phyloP scores from a whole-genome alignment of 2,797 vertebrate genomes.

The Austrolebias charrua region DNA sequence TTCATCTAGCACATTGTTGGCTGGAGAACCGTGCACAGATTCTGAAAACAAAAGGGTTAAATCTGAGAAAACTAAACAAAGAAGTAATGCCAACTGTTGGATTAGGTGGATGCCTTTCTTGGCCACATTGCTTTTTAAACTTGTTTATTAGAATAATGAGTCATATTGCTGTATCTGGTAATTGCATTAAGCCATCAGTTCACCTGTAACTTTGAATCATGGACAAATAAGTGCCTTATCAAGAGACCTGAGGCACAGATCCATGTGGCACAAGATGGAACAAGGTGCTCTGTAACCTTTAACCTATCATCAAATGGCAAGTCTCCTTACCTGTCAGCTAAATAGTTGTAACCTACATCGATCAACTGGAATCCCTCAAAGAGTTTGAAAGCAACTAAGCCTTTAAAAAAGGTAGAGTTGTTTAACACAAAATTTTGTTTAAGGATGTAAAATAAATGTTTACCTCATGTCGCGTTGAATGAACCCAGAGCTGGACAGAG shows the following conservation, averaged over 20 bases:
- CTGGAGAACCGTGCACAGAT: slow-evolving; percentile 35
- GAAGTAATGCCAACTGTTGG: slow-evolving; percentile 61
- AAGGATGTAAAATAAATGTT: slow-evolving; percentile 56
- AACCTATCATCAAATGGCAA: slow-evolving; percentile 53
- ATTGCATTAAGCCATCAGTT: slow-evolving; percentile 72
- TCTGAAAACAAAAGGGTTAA: slow-evolving; percentile 24
- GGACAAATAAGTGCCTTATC: slow-evolving; percentile 83
- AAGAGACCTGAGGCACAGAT: slow-evolving; percentile 76
- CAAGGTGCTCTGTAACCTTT: slow-evolving; percentile 50
- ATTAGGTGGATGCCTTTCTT: slow-evolving; percentile 44
- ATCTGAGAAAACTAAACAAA: slow-evolving; percentile 18
- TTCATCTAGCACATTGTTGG: slow-evolving; percentile 21
- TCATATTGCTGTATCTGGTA: slow-evolving; percentile 73
- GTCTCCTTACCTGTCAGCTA: slow-evolving; percentile 55
- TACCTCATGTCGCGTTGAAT: slow-evolving; percentile 68
- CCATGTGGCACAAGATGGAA: slow-evolving; percentile 53
- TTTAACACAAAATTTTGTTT: slow-evolving; percentile 57
- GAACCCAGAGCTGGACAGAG: slow-evolving; percentile 21
- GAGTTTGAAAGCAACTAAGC: slow-evolving; percentile 43
- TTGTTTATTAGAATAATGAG: slow-evolving; percentile 66
- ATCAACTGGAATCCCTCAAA: slow-evolving; percentile 41
- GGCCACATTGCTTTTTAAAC: slow-evolving; percentile 68
- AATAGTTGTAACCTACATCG: slow-evolving; percentile 43
- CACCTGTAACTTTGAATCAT: slow-evolving; percentile 68
- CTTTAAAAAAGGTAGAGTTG: slow-evolving; percentile 60